Conservation (phyloP, 2,797 vertebrate genomes). For the Peromyscus eremicus region DNA sequence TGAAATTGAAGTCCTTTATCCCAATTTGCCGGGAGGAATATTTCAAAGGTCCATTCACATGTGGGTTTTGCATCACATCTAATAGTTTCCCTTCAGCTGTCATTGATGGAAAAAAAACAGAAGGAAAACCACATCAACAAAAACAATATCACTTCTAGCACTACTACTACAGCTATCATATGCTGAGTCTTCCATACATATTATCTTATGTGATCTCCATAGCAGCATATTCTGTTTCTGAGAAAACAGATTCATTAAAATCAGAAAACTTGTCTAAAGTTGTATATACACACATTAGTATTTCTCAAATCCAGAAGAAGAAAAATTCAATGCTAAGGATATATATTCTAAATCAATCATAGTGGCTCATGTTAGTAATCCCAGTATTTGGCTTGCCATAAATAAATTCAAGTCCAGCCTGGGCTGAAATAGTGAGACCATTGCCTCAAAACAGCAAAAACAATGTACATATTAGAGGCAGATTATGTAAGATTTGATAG, state of each 20-base stretch:
- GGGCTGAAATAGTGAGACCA: not conserved
- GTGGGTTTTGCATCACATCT: conserved; percentile 13
- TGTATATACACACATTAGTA: not conserved
- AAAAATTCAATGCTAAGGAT: conserved; percentile 11
- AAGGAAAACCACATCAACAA: not conserved
- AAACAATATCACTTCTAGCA: not conserved
- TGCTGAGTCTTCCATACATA: not conserved
- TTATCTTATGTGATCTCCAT: conserved; percentile 23
- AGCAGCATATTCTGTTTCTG: conserved; percentile 29
- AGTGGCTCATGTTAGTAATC: not conserved
- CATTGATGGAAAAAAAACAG: not conserved
- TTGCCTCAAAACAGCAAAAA: not conserved
- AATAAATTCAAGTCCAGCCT: not conserved
- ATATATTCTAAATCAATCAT: not conserved
- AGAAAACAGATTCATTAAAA: conserved; percentile 41
- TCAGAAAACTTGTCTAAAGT: not conserved
- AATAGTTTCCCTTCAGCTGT: not conserved
- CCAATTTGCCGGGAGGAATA: not conserved
- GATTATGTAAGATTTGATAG: not conserved
- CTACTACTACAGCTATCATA: not conserved
- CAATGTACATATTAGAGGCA: not conserved
- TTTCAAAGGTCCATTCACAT: not conserved
- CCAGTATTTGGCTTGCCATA: not conserved
- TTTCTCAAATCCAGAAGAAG: conserved; percentile 6
- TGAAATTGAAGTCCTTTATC: conserved; percentile 22